phyloP scores from a whole-genome alignment of 30 jellyfish, hydroid and myxozoan genomes.

The Clytia hemisphaerica region DNA sequence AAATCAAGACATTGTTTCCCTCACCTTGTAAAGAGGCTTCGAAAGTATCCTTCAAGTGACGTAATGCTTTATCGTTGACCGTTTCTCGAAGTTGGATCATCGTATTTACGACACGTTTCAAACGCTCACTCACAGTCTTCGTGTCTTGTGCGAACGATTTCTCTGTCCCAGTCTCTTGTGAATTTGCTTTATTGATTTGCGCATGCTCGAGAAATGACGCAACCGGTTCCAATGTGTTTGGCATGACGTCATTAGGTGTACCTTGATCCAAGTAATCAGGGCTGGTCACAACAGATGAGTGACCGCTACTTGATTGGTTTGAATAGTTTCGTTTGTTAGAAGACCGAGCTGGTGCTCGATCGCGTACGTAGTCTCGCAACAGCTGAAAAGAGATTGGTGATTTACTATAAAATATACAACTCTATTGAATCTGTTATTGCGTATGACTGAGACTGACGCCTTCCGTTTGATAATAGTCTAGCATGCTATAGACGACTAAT shows the following conservation, averaged over 20 bases:
- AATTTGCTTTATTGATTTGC: slow-evolving; percentile 38
- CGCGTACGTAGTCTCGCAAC: slow-evolving; percentile 78
- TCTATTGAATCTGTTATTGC: too few relatives aligned
- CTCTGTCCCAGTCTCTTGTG: slow-evolving; percentile 41
- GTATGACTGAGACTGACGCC: too few relatives aligned
- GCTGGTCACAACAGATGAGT: slow-evolving; percentile 84
- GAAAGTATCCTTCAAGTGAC: slow-evolving; percentile 61
- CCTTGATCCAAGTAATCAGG: slow-evolving; percentile 91
- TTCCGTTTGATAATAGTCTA: too few relatives aligned
- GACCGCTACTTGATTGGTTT: slow-evolving; percentile 61
- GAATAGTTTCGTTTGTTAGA: slow-evolving; percentile 10
- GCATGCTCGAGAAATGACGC: slow-evolving; percentile 92
- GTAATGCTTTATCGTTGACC: slow-evolving; percentile 59
- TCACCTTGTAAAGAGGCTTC: slow-evolving; percentile 10
- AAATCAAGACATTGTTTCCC: too few relatives aligned
- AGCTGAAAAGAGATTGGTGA: slow-evolving; percentile 32
- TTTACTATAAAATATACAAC: neutral
- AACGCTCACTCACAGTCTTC: slow-evolving; percentile 54
- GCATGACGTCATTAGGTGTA: slow-evolving; percentile 58
- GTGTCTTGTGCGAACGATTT: slow-evolving; percentile 27
- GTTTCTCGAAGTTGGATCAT: slow-evolving; percentile 72
- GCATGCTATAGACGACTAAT: too few relatives aligned
- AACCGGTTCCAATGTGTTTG: slow-evolving; percentile 87
- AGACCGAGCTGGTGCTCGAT: slow-evolving; percentile 14
- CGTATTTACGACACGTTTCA: slow-evolving; percentile 64